A percentile compares a stretch with the other conserved stretches of the same genome.
Conservation (phyloP, 2,888 invertebrate species). For the Papilio demoleus region DNA sequence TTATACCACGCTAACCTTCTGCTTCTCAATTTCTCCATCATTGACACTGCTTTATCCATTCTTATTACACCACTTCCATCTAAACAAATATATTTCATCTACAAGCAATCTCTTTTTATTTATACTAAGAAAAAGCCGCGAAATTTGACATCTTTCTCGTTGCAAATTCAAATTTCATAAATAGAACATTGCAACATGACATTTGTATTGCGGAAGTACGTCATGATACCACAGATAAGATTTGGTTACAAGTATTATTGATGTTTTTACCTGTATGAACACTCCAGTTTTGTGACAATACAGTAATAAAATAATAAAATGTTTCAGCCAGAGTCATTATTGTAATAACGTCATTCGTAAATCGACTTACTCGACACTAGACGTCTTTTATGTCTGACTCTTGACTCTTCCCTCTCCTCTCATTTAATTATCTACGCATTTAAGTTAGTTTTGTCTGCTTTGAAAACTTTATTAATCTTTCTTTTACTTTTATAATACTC, state of each 20-base stretch:
- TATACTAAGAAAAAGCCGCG: not conserved
- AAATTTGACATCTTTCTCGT: not conserved
- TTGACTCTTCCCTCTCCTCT: too few species aligned
- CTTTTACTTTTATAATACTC: too few species aligned
- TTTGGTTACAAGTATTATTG: slow-evolving; percentile 11
- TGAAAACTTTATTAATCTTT: too few species aligned
- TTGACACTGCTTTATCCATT: too few species aligned
- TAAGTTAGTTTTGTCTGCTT: too few species aligned
- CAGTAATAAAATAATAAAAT: not conserved
- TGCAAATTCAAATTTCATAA: not conserved
- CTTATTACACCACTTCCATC: too few species aligned
- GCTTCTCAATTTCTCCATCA: too few species aligned
- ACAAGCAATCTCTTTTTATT: not conserved
- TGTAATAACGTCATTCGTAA: not conserved
- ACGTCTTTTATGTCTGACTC: too few species aligned
- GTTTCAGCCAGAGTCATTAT: not conserved
- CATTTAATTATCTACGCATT: too few species aligned
- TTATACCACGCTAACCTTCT: too few species aligned
- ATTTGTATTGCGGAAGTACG: not conserved
- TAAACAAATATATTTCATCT: too few species aligned
- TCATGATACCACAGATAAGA: slow-evolving; percentile 7
- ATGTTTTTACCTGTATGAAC: not conserved
- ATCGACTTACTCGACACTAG: too few species aligned
- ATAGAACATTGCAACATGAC: not conserved
- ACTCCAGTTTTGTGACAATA: not conserved